Conservation (phyloP, 2,113 vertebrate genomes). For the Arvicanthis niloticus region DNA sequence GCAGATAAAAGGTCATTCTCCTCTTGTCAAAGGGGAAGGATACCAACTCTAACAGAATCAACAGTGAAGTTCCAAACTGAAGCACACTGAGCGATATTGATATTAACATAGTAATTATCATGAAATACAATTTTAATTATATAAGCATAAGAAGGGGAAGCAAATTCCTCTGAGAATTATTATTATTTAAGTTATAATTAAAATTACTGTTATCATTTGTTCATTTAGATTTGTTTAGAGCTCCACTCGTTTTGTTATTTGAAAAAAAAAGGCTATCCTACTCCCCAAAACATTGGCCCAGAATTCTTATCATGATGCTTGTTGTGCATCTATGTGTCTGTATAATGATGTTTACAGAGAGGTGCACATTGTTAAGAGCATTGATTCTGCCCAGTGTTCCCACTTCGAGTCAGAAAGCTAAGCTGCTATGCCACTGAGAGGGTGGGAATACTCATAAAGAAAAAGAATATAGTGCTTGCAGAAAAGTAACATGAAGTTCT, state of each 20-base stretch:
- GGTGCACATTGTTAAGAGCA: neutral
- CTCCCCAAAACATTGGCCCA: neutral
- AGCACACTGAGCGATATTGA: constrained; percentile 19
- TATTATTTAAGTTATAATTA: too few relatives aligned
- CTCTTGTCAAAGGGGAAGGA: neutral
- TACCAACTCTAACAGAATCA: neutral
- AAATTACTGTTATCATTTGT: constrained; percentile 65
- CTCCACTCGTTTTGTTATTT: neutral
- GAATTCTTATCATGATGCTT: neutral
- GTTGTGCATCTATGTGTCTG: neutral
- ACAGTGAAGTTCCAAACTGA: constrained; percentile 39
- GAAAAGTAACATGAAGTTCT: neutral
- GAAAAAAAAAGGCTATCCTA: neutral
- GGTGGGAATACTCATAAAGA: neutral
- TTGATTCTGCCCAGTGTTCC: neutral
- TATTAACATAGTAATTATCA: constrained; percentile 56
- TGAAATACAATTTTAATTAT: constrained; percentile 67
- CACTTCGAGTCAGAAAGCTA: neutral
- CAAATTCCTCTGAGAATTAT: constrained; percentile 63
- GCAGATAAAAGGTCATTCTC: neutral
- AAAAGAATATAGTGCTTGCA: neutral
- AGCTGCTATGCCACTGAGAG: neutral
- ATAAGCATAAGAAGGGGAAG: constrained; percentile 41
- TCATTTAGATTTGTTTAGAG: constrained; percentile 44
- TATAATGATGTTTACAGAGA: neutral